Percentiles rank a stretch among this genome's conserved stretches.
Conservation (phyloP, 2,888 invertebrate genomes). For the Acrocyrtus sp. region DNA sequence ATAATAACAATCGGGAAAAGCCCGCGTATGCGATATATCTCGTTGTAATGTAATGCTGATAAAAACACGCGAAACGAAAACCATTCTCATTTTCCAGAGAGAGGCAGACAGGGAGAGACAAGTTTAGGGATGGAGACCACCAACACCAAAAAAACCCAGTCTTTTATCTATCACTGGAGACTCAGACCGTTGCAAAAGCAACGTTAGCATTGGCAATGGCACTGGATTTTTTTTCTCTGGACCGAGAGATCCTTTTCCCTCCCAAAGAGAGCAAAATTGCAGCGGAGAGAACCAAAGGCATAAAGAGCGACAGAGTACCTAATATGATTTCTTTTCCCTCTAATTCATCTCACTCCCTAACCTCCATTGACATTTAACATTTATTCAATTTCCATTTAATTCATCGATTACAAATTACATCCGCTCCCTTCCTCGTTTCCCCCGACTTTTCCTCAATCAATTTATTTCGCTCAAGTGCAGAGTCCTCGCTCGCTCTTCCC, state of each 20-base stretch:
- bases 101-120: constrained; percentile 1
- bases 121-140: constrained; percentile 6
- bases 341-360: constrained; percentile 47
- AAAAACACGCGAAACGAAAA: too few relatives aligned
- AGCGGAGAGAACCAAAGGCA: neutral
- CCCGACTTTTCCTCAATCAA: constrained; percentile 19
- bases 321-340: constrained; percentile 11
- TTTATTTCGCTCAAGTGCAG: constrained; percentile 28
- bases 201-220: too few relatives aligned
- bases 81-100: neutral
- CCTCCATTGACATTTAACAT: constrained; percentile 56
- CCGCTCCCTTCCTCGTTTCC: constrained; percentile 19
- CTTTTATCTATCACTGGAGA: neutral
- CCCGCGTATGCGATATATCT: too few relatives aligned
- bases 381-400: constrained; percentile 56
- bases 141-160: constrained; percentile 18
- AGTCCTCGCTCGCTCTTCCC: neutral
- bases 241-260: too few relatives aligned
- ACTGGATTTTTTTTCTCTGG: too few relatives aligned
- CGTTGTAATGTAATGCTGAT: too few relatives aligned
- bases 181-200: neutral
- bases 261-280: too few relatives aligned
- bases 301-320: neutral
- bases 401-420: constrained; percentile 50
- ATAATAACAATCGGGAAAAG: constrained; percentile 17